phyloP scores from a whole-genome alignment of 2,888 invertebrate genomes.

The Cylloceria caligata region DNA sequence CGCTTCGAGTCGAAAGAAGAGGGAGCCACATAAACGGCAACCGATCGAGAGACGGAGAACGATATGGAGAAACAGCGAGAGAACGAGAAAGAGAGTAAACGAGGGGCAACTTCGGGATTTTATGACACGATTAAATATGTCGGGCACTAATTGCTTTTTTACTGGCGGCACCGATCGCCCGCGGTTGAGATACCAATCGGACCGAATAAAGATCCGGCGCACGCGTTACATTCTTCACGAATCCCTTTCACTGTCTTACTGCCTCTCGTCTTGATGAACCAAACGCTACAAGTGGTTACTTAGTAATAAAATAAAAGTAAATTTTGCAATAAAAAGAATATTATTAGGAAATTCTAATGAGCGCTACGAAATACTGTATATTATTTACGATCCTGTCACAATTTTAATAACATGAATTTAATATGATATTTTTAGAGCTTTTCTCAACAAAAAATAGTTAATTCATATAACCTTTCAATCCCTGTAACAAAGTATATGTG shows the following conservation, averaged over 20 bases:
- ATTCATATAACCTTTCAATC: background rate
- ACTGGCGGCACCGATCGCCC: slow-evolving; percentile 67
- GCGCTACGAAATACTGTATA: slow-evolving; percentile 29
- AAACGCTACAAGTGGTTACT: slow-evolving; percentile 67
- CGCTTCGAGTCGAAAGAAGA: slow-evolving; percentile 26
- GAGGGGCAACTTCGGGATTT: slow-evolving; percentile 70
- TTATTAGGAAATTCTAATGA: slow-evolving; percentile 33
- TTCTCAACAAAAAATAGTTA: slow-evolving; percentile 29
- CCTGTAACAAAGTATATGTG: background rate
- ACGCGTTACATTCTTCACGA: slow-evolving; percentile 59
- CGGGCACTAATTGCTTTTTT: slow-evolving; percentile 78
- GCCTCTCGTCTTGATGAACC: slow-evolving; percentile 46
- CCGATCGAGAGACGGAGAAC: slow-evolving; percentile 25
- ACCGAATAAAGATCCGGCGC: slow-evolving; percentile 63
- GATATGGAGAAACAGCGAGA: slow-evolving; percentile 32
- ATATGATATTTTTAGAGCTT: slow-evolving; percentile 34
- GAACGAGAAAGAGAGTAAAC: slow-evolving; percentile 40
- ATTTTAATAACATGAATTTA: slow-evolving; percentile 52
- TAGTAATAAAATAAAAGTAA: slow-evolving; percentile 62
- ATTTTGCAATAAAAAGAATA: slow-evolving; percentile 56
- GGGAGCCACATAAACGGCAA: slow-evolving; percentile 30
- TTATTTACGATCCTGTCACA: slow-evolving; percentile 57
- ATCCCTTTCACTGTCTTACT: slow-evolving; percentile 46
- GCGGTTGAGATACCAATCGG: slow-evolving; percentile 57
- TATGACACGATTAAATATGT: slow-evolving; percentile 79